These are phyloP conservation scores for Pachycephus smyrnensis DNA, from an alignment of 2,888 invertebrate species.

Conservation along the genomic window DNA sequence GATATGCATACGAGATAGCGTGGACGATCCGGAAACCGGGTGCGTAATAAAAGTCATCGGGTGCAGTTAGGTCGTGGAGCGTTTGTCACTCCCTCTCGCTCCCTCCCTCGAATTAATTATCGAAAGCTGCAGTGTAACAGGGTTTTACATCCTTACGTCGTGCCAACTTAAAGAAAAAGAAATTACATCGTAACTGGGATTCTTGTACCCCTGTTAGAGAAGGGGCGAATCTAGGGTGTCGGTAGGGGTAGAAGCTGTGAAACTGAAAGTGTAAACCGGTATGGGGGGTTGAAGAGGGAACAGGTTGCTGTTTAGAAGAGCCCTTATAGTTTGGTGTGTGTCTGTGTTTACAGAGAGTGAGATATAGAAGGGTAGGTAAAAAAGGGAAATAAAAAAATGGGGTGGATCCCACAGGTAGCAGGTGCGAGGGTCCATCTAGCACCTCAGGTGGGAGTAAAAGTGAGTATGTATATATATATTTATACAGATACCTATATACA, in stretches of 20 bases:
- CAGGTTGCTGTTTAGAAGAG: background rate
- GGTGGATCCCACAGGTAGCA: conserved; percentile 3
- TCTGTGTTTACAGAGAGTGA: background rate
- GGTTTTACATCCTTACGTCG: too few species aligned
- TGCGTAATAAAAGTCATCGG: conserved; percentile 9
- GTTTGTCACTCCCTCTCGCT: background rate
- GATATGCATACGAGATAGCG: background rate
- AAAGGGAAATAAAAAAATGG: background rate
- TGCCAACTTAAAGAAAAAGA: background rate
- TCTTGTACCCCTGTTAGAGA: background rate
- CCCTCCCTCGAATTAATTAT: too few species aligned
- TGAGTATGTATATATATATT: background rate
- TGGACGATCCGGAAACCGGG: conserved; percentile 10
- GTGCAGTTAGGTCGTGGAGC: background rate
- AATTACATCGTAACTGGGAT: background rate
- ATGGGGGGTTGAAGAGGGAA: background rate
- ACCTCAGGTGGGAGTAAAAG: background rate
- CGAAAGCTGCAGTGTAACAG: too few species aligned
- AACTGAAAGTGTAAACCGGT: background rate
- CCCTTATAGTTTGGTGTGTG: background rate
- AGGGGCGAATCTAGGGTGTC: background rate
- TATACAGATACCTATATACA: too few species aligned
- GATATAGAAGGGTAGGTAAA: background rate
- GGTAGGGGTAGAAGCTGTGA: background rate
- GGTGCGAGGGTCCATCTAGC: background rate